phyloP scores from a whole-genome alignment of 1,140 invertebrate genomes.

The Bombus impatiens region DNA sequence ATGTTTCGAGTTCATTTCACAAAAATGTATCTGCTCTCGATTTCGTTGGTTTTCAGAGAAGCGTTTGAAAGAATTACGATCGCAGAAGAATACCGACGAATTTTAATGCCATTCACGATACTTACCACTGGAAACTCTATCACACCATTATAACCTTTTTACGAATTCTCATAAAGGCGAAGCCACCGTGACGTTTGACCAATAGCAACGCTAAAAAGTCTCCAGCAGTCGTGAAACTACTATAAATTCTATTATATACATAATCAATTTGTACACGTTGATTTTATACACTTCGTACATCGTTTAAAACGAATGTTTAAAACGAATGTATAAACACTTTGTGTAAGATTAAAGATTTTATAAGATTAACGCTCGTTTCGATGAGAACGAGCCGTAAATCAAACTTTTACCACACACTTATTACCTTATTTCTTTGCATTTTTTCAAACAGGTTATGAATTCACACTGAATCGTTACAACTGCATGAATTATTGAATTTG shows the following conservation, averaged over 20 bases:
- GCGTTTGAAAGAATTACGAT: background rate
- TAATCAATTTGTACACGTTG: background rate
- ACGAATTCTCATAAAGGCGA: background rate
- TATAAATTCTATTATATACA: background rate
- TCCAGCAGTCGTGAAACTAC: background rate
- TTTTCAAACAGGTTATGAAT: background rate
- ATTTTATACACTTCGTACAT: background rate
- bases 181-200: constrained; percentile 3
- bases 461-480: background rate
- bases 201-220: constrained; percentile 25
- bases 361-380: background rate
- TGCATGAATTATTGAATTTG: background rate
- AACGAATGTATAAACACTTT: too few relatives aligned
- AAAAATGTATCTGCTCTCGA: background rate
- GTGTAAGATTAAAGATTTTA: too few relatives aligned
- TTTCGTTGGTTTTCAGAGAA: background rate
- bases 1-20: background rate
- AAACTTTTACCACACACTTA: background rate
- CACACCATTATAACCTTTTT: constrained; percentile 4
- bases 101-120: background rate
- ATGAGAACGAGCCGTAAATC: background rate
- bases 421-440: background rate
- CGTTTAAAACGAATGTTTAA: too few relatives aligned
- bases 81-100: background rate
- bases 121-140: background rate